Base-by-base conservation (phyloP, 1,140 invertebrate species). In the Drosophila willistoni region DNA sequence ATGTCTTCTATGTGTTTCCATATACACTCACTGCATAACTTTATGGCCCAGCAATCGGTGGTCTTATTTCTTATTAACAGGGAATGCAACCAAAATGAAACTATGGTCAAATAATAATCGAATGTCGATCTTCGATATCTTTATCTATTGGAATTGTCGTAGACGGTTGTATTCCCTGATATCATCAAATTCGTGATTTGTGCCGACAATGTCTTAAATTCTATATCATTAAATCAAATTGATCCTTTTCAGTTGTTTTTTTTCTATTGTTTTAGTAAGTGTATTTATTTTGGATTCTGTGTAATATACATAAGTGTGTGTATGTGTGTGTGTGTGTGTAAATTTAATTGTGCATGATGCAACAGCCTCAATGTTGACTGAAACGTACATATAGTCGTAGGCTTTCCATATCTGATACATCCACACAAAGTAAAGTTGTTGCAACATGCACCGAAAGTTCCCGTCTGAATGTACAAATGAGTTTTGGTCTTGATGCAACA, bases 291-390 rank as follows among this genome's bases (percentile, higher is more conserved):
- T 69, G 29, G 6, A 47, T 42, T 42, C 41, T 25, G n/a, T 12
- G 39, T 25, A 34, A 34, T 9, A 9, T 34, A 68, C 29, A 14
- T 54, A 42, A 33, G 17, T n/a, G 10, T 64, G 19, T 60, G 17
- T 29, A 44, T 33, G 33, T 57, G 17, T 41, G 17, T 57, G 33
- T 63, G 71, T 59, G 57, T 67, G 55, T 59, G 44, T 64, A 44
- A 64, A 56, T 70, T 75, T 66, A 60, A 68, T 61, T 72, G 62
- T 80, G 68, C 79, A 81, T 81, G 79, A 81, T 81, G 79, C 79
- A 73, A 72, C 79, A 73, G 74, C 71, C 41, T 73, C 29, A 60
- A 47, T 81, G 71, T 80, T 67, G 42, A 64, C 54, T 68, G 1
- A 76, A 69, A 76, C 76, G 36, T 67, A n/a, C n/a, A 17, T 59